These are phyloP conservation scores for Drosophila bocki DNA, from an alignment of 1,140 invertebrate species.

Conservation along the genomic window DNA sequence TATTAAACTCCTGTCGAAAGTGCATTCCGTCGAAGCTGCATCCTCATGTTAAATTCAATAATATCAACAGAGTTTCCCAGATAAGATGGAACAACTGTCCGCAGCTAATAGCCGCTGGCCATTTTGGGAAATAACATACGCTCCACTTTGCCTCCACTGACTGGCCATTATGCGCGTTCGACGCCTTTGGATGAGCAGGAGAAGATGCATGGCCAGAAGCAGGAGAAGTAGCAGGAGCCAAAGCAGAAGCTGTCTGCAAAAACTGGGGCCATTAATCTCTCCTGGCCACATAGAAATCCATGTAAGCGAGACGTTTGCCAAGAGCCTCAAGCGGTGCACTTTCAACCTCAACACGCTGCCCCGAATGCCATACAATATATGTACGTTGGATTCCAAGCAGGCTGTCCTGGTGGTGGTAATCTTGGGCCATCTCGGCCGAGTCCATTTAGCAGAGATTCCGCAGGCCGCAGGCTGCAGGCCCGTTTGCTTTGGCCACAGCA, in stretches of 20 bases:
- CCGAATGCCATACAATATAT: neutral
- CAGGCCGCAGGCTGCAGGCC: conserved; percentile 37
- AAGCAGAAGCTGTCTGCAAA: conserved; percentile 21
- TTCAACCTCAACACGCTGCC: conserved; percentile 42
- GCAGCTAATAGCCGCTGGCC: conserved; percentile 26
- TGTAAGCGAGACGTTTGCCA: conserved; percentile 48
- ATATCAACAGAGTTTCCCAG: neutral
- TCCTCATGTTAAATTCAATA: conserved; percentile 23
- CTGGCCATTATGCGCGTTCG: conserved; percentile 19
- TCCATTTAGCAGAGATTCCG: conserved; percentile 57
- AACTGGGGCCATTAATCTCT: conserved; percentile 68
- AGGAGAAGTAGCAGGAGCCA: neutral
- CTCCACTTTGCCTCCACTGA: conserved; percentile 26
- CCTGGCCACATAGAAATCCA: conserved; percentile 54
- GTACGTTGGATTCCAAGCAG: conserved; percentile 2
- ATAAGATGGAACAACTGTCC: conserved; percentile 3
- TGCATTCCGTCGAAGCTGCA: neutral
- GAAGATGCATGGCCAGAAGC: neutral
- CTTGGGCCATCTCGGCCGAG: conserved; percentile 41
- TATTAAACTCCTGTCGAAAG: neutral
- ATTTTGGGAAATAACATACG: conserved; percentile 23
- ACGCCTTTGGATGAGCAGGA: conserved; percentile 14
- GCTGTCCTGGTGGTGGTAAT: conserved; percentile 24
- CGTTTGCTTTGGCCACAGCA: conserved; percentile 58
- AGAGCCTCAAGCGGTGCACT: conserved; percentile 38